Evolutionary conservation across 2,888 invertebrate genomes (phyloP), one percentile per base, ranked within the genome.

Genomic region (Cylindroiulus punctatus): DNA sequence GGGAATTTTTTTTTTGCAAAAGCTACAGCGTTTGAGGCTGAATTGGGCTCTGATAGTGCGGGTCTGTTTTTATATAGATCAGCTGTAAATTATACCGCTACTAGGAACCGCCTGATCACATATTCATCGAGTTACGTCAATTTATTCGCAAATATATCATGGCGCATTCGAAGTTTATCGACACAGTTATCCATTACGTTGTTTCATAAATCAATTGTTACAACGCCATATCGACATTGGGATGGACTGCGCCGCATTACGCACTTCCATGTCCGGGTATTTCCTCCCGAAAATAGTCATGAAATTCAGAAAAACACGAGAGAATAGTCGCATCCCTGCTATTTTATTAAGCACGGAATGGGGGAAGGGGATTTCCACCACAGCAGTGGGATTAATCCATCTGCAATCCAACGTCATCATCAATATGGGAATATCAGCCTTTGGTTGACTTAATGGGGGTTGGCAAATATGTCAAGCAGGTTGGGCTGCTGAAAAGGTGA

Each of bases 171-270:
- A 76, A 76, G 30, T 76, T 76, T 76, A 76, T 76, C 14, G 76
- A 76, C 26, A 10, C 14, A 1, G 76, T 30, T 76, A 19, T 44
- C 30, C 76, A 76, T 76, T 14, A 76, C 26, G 30, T 30, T 30
- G 30, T 76, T 65, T 30, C 76, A 76, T 76, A 76, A 76, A 76
- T 76, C 76, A 76, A 76, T 10, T 14, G 76, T 76, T 30, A 65
- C 26, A 76, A 10, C 26, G 76, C 14, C 14, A 76, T 76, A 30
- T 26, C 30, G 76, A 76, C 14, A 76, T 30, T 12, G 76, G 26
- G 14, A 30, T 76, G 30, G 30, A 17, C 17, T 14, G 26, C 12
- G 76, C 12, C 17, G 76, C 30, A 30, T 76, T 76, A 14, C 14
- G 14, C n/a, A 26, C 22, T 26, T 22, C 65, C 19, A n/a, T 65